Conservation (phyloP, 2,888 invertebrate species). For the Lithophane socia region DNA sequence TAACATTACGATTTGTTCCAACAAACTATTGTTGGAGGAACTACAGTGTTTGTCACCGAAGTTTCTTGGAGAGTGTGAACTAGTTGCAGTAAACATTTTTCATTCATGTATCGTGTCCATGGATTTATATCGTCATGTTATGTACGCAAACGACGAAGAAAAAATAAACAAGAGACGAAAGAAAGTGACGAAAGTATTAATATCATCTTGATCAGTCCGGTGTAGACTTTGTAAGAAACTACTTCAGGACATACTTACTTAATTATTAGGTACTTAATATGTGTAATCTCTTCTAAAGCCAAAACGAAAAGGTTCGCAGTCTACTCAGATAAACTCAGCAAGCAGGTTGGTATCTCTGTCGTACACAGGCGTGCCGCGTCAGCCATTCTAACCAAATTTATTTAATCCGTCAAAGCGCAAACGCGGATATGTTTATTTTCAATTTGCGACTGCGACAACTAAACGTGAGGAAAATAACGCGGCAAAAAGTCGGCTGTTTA, state of each 20-base stretch:
- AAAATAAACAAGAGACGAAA: too few species aligned
- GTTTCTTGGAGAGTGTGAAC: not conserved
- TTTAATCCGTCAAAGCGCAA: conserved; percentile 73
- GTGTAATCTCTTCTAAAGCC: conserved; percentile 1
- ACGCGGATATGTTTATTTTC: conserved; percentile 77
- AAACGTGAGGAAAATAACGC: conserved; percentile 45
- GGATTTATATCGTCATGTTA: not conserved
- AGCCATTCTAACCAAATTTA: conserved; percentile 39
- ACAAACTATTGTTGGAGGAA: conserved; percentile 22
- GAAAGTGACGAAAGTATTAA: not conserved
- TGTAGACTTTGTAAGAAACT: not conserved
- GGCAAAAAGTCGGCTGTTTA: conserved; percentile 55
- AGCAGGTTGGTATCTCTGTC: conserved; percentile 11
- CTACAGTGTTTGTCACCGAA: not conserved
- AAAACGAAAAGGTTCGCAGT: conserved; percentile 3
- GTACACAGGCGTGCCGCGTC: not conserved
- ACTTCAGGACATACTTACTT: not conserved
- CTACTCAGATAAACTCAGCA: not conserved
- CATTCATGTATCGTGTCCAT: not conserved
- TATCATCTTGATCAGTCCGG: not conserved
- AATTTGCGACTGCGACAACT: conserved; percentile 67
- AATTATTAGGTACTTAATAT: too few species aligned
- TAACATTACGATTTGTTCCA: conserved; percentile 33
- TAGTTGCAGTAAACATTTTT: not conserved
- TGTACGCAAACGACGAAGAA: too few species aligned